Base-by-base conservation (phyloP, 2,113 vertebrate species). In the Crocuta crocuta region DNA sequence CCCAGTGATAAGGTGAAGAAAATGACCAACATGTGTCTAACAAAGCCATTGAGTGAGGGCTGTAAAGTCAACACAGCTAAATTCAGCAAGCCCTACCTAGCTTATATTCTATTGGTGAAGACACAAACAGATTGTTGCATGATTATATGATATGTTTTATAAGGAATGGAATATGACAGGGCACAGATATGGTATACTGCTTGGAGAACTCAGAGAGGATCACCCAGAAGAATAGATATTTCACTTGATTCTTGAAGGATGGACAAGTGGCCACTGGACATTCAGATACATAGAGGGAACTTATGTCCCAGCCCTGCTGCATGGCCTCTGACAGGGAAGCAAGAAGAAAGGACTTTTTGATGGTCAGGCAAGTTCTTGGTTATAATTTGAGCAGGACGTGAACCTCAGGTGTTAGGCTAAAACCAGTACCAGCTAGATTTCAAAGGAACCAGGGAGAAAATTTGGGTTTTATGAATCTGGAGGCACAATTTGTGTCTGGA, bases 251-350 rank as follows among this genome's bases (percentile, higher is more conserved):
- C n/a, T 86, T 31, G 4, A 86, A 80, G 11, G 53, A 39, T 55
- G 3, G 28, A 21, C 11, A 79, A 8, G 31, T 24, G 61, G 19
- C 17, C 50, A 48, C 0, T 50, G 48, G 66, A 45, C 61, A 50
- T 43, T 31, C 10, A 61, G 43, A 31, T 61, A 21, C 11, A 86
- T 48, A 13, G 5, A 16, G 65, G 4, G 4, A 28, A 71, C 1
- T 0, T 48, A 17, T 43, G n/a, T 7, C 6, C 17, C 68, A 58
- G 3, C 15, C 26, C 6, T 43, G 1, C 8, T 15, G 0, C 31
- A 24, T 81, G 48, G 15, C 43, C 13, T 28, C 12, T 63, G 31
- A 74, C 6, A 31, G 16, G 2, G 4, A 79, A 66, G 7, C 13
- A 53, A 68, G 45, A 85, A 28, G 17, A 21, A 89, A 23, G n/a